phyloP scores from a whole-genome alignment of 2,113 vertebrate genomes.

The Tiliqua scincoides region DNA sequence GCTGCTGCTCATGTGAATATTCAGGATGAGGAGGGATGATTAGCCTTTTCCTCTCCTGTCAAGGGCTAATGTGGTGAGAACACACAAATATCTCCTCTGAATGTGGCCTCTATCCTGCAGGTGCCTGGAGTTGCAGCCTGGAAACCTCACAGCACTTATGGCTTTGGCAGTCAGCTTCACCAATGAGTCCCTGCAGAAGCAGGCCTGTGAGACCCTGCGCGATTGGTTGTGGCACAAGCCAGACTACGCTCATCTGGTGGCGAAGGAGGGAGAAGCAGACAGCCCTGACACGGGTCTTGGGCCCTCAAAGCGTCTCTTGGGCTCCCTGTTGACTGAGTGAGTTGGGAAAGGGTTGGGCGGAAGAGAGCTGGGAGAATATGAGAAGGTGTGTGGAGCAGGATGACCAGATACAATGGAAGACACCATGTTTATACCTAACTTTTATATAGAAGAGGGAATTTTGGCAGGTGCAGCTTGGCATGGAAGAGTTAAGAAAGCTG shows the following conservation, averaged over 20 bases:
- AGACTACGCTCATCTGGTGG: slow-evolving; percentile 84
- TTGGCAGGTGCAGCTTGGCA: too few relatives aligned
- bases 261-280: slow-evolving; percentile 60
- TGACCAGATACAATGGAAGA: too few relatives aligned
- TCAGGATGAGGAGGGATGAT: not conserved
- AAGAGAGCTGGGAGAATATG: not conserved
- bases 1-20: not conserved
- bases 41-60: not conserved
- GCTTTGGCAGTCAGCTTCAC: slow-evolving; percentile 97
- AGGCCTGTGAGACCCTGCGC: slow-evolving; percentile 93
- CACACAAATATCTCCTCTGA: not conserved
- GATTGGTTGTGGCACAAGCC: slow-evolving; percentile 94
- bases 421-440: too few relatives aligned
- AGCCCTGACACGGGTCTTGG: slow-evolving; percentile 64
- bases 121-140: slow-evolving; percentile 94
- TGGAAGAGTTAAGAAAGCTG: too few relatives aligned
- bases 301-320: slow-evolving; percentile 83
- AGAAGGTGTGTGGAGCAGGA: not conserved
- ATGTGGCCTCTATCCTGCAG: slow-evolving; percentile 64
- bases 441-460: too few relatives aligned
- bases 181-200: slow-evolving; percentile 95
- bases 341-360: slow-evolving; percentile 53
- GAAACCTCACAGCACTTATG: slow-evolving; percentile 95
- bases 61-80: too few relatives aligned
- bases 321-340: slow-evolving; percentile 94